phyloP scores from a whole-genome alignment of 2,113 vertebrate genomes.

The Odontesthes bonariensis region DNA sequence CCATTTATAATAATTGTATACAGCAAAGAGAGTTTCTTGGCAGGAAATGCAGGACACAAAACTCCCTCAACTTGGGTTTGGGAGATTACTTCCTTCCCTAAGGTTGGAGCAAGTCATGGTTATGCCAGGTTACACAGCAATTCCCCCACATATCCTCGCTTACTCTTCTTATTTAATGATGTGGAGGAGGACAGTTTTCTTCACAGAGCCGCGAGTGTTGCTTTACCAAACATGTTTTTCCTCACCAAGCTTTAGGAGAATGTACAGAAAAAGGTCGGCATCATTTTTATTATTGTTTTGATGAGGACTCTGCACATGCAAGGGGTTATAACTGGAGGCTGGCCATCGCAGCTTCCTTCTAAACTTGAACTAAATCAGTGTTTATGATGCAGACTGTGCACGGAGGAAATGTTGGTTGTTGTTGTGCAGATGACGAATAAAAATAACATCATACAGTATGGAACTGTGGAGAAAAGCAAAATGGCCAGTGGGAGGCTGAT shows the following conservation, averaged over 20 bases:
- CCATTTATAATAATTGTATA: conserved; percentile 18
- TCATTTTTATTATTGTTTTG: conserved; percentile 24
- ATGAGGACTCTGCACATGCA: background rate
- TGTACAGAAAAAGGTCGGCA: conserved; percentile 23
- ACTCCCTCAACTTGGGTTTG: background rate
- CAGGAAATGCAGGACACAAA: conserved; percentile 19
- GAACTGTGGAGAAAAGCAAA: conserved; percentile 17
- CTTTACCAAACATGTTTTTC: conserved; percentile 35
- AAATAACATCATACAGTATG: conserved; percentile 27
- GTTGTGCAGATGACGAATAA: conserved; percentile 2
- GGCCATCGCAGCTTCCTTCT: background rate
- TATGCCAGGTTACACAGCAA: conserved; percentile 41
- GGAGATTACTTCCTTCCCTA: conserved; percentile 10
- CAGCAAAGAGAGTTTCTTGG: background rate
- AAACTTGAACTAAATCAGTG: background rate
- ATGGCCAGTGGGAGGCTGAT: background rate
- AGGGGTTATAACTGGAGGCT: background rate
- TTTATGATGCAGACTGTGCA: background rate
- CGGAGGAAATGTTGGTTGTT: background rate
- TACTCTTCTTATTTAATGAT: conserved; percentile 67
- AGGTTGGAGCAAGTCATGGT: conserved; percentile 17
- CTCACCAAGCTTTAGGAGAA: conserved; percentile 19
- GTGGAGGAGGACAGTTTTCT: conserved; percentile 69
- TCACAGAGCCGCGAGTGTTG: conserved; percentile 24
- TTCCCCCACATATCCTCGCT: conserved; percentile 45